Evolutionary conservation across 2,113 vertebrate genomes (phyloP).

Genomic region (Salvelinus sp.): DNA sequence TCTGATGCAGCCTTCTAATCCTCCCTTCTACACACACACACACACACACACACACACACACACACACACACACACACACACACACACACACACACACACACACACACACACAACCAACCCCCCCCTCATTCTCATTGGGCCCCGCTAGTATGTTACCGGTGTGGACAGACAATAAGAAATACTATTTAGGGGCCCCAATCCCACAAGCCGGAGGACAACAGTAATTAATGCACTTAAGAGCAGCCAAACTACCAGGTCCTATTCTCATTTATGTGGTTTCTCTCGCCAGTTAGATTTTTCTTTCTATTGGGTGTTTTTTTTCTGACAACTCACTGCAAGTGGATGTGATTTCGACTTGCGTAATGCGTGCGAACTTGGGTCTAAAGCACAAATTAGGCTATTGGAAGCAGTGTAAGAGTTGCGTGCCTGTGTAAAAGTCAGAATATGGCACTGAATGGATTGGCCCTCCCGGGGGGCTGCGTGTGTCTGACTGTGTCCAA

Average conservation of each 20-base stretch:
- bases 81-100: no score
- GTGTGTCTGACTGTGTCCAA: no score
- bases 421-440: no score
- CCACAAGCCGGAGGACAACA: constrained; percentile 37
- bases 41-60: no score
- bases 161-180: neutral
- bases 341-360: no score
- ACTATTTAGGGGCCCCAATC: constrained; percentile 35
- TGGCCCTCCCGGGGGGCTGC: no score
- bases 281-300: constrained; percentile 16
- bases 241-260: constrained; percentile 21
- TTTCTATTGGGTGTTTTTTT: constrained; percentile 14
- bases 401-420: no score
- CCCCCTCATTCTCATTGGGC: neutral
- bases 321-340: neutral
- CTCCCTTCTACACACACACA: neutral
- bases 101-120: no score
- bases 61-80: no score
- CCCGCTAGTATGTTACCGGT: neutral
- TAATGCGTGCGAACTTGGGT: no score
- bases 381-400: no score
- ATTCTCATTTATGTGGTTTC: constrained; percentile 37
- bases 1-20: neutral
- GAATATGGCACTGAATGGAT: no score
- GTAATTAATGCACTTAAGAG: constrained; percentile 37